Percentiles rank a stretch among this genome's conserved stretches.
These are phyloP conservation scores for Cyclophora punctaria DNA, from an alignment of 2,888 invertebrate species.

Conservation along the genomic window DNA sequence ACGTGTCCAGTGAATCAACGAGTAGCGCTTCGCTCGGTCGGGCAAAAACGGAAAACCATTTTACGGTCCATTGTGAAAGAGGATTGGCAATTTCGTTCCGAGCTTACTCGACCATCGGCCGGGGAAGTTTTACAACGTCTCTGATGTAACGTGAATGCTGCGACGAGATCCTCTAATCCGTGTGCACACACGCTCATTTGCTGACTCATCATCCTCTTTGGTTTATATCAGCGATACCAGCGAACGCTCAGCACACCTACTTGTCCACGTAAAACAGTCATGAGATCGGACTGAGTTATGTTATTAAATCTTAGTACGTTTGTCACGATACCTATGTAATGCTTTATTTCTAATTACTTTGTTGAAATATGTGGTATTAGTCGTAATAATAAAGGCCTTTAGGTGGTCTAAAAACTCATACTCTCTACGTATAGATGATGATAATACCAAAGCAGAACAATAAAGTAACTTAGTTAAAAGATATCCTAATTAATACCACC, in stretches of 20 bases:
- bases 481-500: no score
- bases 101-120: conserved; percentile 69
- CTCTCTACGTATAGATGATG: no score
- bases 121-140: conserved; percentile 66
- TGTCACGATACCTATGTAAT: no score
- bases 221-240: conserved; percentile 12
- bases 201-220: conserved; percentile 21
- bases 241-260: conserved; percentile 3
- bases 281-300: no score
- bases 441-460: no score
- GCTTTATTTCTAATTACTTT: no score
- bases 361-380: no score
- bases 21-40: conserved; percentile 65
- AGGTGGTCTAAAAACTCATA: no score
- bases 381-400: no score
- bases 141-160: conserved; percentile 56
- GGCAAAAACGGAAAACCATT: conserved; percentile 75
- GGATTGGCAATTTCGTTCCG: conserved; percentile 73
- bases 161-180: conserved; percentile 47
- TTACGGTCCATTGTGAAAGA: conserved; percentile 75
- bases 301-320: no score
- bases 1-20: conserved; percentile 73
- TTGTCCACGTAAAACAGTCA: conserved; percentile 7
- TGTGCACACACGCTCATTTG: conserved; percentile 27
- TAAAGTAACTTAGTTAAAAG: no score